Conservation (phyloP, 2,113 vertebrate species). For the Nesoenas mayeri region DNA sequence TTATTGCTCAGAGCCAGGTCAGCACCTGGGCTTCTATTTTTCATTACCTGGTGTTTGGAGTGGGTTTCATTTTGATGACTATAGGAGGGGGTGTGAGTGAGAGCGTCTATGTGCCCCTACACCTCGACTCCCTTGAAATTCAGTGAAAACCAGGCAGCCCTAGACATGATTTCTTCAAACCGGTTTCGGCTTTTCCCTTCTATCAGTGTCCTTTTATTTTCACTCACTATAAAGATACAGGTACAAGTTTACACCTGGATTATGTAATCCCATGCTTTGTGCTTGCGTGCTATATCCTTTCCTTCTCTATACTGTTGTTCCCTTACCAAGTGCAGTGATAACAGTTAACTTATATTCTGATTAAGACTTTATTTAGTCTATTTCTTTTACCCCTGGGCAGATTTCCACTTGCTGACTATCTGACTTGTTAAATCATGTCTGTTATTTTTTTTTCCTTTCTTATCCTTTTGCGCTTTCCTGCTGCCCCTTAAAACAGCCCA, state of each 20-base stretch:
- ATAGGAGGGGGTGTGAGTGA: not conserved
- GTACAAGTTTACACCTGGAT: not conserved
- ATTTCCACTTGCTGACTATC: not conserved
- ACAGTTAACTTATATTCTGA: not conserved
- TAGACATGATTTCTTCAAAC: not conserved
- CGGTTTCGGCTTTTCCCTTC: not conserved
- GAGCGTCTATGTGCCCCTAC: not conserved
- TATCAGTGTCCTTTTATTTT: not conserved
- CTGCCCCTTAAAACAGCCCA: not conserved
- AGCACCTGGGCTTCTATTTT: not conserved
- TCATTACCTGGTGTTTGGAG: not conserved
- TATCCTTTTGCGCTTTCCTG: not conserved
- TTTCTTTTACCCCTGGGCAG: not conserved
- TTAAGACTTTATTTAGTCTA: not conserved
- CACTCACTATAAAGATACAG: accelerated
- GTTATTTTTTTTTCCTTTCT: not conserved
- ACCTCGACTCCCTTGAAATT: not conserved
- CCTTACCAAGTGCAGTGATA: not conserved
- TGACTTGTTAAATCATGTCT: not conserved
- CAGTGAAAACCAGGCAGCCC: not conserved
- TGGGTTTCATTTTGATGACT: not conserved
- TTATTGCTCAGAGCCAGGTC: not conserved
- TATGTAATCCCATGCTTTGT: not conserved
- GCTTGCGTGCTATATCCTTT: not conserved
- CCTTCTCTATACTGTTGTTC: not conserved